Conservation (phyloP, 2,888 invertebrate species). For the Stictocephala bisonia region DNA sequence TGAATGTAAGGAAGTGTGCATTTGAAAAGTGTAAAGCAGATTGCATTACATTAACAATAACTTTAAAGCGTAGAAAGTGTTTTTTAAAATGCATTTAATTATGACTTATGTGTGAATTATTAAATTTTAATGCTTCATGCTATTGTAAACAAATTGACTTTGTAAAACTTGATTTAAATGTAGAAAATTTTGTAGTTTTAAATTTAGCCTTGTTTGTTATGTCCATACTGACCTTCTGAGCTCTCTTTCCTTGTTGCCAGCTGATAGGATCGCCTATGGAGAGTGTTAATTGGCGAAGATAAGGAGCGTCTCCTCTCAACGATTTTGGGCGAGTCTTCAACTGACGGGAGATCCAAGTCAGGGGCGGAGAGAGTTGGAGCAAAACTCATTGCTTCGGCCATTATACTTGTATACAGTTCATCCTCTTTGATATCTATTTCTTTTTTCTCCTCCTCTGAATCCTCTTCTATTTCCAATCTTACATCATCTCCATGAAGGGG, state of each 20-base stretch:
- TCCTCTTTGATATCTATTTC: constrained; percentile 48
- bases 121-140: background rate
- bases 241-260: constrained; percentile 54
- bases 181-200: too few species aligned
- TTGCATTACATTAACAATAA: too few species aligned
- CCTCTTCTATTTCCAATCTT: constrained; percentile 22
- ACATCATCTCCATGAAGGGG: constrained; percentile 45
- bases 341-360: constrained; percentile 53
- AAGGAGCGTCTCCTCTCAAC: constrained; percentile 41
- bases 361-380: constrained; percentile 56
- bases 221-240: constrained; percentile 53
- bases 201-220: too few species aligned
- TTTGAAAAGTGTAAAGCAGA: too few species aligned
- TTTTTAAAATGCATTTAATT: too few species aligned
- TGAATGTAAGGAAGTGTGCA: too few species aligned
- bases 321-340: constrained; percentile 50
- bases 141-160: too few species aligned
- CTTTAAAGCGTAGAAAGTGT: too few species aligned
- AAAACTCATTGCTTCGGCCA: constrained; percentile 58
- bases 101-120: too few species aligned
- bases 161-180: too few species aligned
- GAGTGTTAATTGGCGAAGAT: constrained; percentile 44
- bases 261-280: constrained; percentile 53
- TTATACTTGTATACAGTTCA: constrained; percentile 57
- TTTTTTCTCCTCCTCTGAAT: background rate